phyloP scores from a whole-genome alignment of 2,797 vertebrate genomes.

The Anabacerthia variegaticeps region DNA sequence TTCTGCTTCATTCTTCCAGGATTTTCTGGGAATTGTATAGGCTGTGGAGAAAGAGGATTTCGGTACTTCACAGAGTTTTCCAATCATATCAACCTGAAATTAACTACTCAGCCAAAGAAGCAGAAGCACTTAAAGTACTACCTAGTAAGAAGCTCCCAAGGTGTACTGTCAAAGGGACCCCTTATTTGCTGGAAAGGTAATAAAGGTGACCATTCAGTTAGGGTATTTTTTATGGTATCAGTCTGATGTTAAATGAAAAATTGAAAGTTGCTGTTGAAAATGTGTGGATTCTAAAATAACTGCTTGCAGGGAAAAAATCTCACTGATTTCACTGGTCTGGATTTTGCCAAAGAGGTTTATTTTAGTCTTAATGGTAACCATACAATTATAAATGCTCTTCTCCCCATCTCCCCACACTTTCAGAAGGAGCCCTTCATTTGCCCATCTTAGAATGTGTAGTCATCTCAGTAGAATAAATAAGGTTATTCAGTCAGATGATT shows the following conservation, averaged over 20 bases:
- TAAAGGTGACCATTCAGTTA: neutral
- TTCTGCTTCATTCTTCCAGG: conserved; percentile 76
- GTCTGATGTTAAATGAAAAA: neutral
- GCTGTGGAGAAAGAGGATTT: conserved; percentile 98
- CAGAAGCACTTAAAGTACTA: conserved; percentile 99
- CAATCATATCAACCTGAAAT: conserved; percentile 98
- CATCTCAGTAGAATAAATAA: neutral
- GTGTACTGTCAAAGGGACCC: conserved; percentile 93
- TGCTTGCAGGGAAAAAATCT: neutral
- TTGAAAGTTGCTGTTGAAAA: neutral
- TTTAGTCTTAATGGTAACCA: neutral
- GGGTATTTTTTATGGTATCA: neutral
- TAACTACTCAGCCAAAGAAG: conserved; percentile 99
- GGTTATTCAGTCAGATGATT: neutral
- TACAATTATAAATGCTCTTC: neutral
- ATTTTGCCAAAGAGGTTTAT: neutral
- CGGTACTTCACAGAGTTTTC: conserved; percentile 99
- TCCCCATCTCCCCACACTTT: neutral
- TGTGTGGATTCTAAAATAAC: neutral
- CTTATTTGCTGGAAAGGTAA: conserved; percentile 99
- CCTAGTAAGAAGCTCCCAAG: conserved; percentile 95
- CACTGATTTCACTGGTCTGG: neutral
- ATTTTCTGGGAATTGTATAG: conserved; percentile 98
- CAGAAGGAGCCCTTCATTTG: neutral
- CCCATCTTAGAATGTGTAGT: neutral